These are phyloP conservation scores for Aplysia californica DNA, from an alignment of 1,140 invertebrate species.

Conservation along the genomic window DNA sequence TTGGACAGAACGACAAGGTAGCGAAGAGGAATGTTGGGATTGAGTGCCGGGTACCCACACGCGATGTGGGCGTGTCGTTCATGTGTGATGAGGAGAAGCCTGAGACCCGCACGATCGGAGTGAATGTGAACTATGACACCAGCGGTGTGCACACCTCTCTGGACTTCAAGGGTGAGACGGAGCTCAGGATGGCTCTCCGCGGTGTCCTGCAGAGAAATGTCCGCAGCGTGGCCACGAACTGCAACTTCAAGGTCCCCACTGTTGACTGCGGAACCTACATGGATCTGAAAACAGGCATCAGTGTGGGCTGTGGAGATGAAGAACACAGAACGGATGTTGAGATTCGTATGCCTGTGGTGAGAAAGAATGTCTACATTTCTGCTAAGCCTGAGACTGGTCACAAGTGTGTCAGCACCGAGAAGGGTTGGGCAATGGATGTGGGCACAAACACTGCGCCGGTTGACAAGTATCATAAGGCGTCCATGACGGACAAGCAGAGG, in stretches of 20 bases:
- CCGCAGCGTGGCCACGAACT: constrained; percentile 54
- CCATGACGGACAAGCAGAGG: constrained; percentile 56
- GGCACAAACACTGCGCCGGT: constrained; percentile 54
- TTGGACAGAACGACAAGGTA: constrained; percentile 46
- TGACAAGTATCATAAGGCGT: constrained; percentile 55
- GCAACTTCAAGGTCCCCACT: constrained; percentile 43
- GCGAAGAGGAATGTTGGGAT: constrained; percentile 74
- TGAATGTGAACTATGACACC: constrained; percentile 57
- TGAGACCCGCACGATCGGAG: constrained; percentile 51
- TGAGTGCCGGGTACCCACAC: constrained; percentile 75
- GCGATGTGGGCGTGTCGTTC: constrained; percentile 68
- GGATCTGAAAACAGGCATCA: constrained; percentile 36
- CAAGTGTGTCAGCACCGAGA: constrained; percentile 51
- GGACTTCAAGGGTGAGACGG: constrained; percentile 56
- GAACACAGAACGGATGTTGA: constrained; percentile 55
- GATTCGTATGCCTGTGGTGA: constrained; percentile 42
- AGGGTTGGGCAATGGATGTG: constrained; percentile 56
- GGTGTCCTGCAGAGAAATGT: constrained; percentile 60
- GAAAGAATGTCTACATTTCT: constrained; percentile 50
- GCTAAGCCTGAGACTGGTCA: constrained; percentile 51
- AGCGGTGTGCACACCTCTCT: constrained; percentile 49
- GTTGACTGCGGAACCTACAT: constrained; percentile 38
- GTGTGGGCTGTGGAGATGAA: constrained; percentile 52
- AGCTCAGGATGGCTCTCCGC: constrained; percentile 55
- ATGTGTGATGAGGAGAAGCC: constrained; percentile 60